These are phyloP conservation scores for Plestiodon gilberti DNA, from an alignment of 2,113 vertebrate species.

Conservation along the genomic window DNA sequence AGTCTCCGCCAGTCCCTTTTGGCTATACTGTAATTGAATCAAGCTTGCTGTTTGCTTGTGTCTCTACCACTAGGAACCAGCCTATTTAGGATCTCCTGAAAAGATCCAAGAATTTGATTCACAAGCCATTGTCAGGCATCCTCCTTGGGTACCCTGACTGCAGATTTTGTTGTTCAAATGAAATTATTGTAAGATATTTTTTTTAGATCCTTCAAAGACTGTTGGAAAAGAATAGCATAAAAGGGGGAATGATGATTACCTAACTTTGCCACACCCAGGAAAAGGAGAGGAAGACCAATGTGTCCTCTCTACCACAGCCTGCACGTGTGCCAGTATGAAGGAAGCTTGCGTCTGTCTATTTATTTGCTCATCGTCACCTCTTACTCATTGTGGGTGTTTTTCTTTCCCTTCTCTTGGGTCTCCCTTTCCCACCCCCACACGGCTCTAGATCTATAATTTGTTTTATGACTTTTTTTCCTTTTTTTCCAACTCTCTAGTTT, in stretches of 20 bases:
- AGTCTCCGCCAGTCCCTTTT: neutral
- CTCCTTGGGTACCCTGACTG: neutral
- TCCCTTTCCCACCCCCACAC: conserved; percentile 49
- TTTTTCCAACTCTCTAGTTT: conserved; percentile 37
- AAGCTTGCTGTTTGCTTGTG: neutral
- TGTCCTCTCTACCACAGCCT: neutral
- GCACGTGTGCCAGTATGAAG: neutral
- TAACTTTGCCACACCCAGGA: neutral
- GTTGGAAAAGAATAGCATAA: neutral
- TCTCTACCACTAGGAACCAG: neutral
- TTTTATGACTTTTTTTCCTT: conserved; percentile 24
- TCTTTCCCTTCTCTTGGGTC: conserved; percentile 67
- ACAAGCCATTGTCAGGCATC: neutral
- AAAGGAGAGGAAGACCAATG: neutral
- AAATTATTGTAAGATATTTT: neutral
- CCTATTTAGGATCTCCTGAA: neutral
- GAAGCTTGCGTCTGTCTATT: conserved; percentile 64
- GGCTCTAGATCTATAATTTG: conserved; percentile 48
- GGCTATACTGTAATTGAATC: neutral
- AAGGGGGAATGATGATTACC: neutral
- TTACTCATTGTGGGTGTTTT: conserved; percentile 65
- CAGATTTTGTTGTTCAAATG: neutral
- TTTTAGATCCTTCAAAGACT: neutral
- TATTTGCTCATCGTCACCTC: conserved; percentile 68
- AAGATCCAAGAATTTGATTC: neutral